Base-by-base conservation (phyloP, 2,113 vertebrate genomes). In the Leucoraja erinaceus region DNA sequence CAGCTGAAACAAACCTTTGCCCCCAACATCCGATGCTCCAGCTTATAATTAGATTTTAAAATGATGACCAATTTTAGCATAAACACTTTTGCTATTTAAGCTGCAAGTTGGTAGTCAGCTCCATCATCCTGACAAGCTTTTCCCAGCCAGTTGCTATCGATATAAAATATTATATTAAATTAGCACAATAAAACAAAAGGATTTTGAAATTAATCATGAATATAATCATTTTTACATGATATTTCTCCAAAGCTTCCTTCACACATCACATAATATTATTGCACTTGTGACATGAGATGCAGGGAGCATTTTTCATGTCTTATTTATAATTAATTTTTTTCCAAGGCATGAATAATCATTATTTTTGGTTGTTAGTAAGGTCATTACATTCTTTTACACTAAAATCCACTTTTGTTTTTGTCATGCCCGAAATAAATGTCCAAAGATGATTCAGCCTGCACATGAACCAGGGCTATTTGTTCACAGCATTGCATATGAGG, bases 251-350 rank as follows among this genome's bases (percentile, higher is more conserved):
- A 66, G 10, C n/a, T 88, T 16, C n/a, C n/a, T 88, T 88, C 83
- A 63, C 59, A 31, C 8, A 4, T 72, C 20, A 2, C 33, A 22
- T 20, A 54, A 54, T 74, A 38, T 72, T 72, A 91, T 74, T 25
- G 22, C 68, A 91, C 66, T 25, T 72, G 10, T 47, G 9, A 33
- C 88, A 72, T 20, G 1, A 25, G 22, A 72, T 47, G 22, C 33
- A 20, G 33, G 66, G 31, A 91, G 5, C 14, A 47, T 70, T 47
- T 20, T 10, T 70, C 88, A 11, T 25, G 33, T 72, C 38, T 25
- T 12, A 72, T 91, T 70, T 54, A 28, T 54, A 91, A 72, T 91
- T 66, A 72, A 31, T 88, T 63, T 63, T 81, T 66, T 90, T 90
- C 9, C 10, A 77, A 91, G 16, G 11, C 68, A 72, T 10, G 33